Percentiles rank a stretch among this genome's conserved stretches.
These are phyloP conservation scores for Rhizomys pruinosus DNA, from an alignment of 2,113 vertebrate genomes.

Conservation along the genomic window DNA sequence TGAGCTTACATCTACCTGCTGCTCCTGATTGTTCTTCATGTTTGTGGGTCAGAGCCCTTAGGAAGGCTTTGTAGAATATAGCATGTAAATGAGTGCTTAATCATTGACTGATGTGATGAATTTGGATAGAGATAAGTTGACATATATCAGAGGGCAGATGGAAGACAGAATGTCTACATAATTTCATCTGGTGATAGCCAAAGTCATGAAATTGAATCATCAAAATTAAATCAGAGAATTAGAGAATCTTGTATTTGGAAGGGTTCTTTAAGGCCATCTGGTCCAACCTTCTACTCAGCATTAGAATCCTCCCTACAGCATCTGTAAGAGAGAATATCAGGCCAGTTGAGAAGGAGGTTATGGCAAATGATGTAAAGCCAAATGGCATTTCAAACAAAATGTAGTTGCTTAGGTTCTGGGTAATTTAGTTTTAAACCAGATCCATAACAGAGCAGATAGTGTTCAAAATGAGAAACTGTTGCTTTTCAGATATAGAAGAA, in stretches of 20 bases:
- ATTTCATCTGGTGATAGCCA: constrained; percentile 73
- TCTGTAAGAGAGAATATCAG: constrained; percentile 59
- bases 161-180: constrained; percentile 76
- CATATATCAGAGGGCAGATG: constrained; percentile 75
- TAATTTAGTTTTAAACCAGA: constrained; percentile 55
- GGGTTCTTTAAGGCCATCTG: constrained; percentile 72
- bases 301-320: constrained; percentile 57
- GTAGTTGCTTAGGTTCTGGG: constrained; percentile 53
- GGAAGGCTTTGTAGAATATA: constrained; percentile 41
- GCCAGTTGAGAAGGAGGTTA: constrained; percentile 68
- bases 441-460: constrained; percentile 6
- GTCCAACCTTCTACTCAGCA: constrained; percentile 59
- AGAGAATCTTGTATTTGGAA: constrained; percentile 77
- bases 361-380: constrained; percentile 61
- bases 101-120: constrained; percentile 66
- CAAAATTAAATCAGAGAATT: constrained; percentile 74
- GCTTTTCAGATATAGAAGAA: constrained; percentile 62
- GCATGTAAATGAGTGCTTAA: constrained; percentile 63
- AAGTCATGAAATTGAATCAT: constrained; percentile 77
- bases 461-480: constrained; percentile 41
- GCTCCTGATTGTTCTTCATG: constrained; percentile 13
- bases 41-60: constrained; percentile 47
- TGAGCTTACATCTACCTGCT: neutral
- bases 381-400: constrained; percentile 69
- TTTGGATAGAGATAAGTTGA: constrained; percentile 76